These are phyloP conservation scores for Albula goreensis DNA, from an alignment of 2,113 vertebrate genomes.

Conservation along the genomic window DNA sequence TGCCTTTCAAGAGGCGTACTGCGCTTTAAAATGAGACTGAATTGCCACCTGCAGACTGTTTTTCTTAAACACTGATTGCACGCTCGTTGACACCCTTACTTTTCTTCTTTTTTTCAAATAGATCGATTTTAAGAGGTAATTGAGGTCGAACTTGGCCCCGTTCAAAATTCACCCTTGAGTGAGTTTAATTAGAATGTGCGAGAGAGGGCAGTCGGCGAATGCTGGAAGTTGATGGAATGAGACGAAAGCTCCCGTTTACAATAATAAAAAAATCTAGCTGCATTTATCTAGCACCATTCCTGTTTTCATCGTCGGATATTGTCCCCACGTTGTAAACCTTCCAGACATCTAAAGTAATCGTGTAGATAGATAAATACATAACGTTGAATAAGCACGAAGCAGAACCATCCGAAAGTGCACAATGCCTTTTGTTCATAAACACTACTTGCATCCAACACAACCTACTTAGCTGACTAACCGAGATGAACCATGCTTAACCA, in stretches of 20 bases:
- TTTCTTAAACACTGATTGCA: neutral
- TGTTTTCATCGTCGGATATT: neutral
- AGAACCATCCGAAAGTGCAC: conserved; percentile 2
- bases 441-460: conserved; percentile 11
- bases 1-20: too few relatives aligned
- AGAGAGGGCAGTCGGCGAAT: conserved; percentile 36
- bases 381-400: neutral
- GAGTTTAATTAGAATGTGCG: conserved; percentile 39
- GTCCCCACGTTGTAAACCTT: neutral
- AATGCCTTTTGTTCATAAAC: conserved; percentile 10
- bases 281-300: neutral
- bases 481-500: neutral
- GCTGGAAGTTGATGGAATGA: conserved; percentile 47
- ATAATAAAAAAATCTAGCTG: neutral
- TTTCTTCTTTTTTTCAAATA: neutral
- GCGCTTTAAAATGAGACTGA: neutral
- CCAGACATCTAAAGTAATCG: neutral
- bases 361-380: neutral
- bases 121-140: neutral
- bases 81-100: neutral
- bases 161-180: conserved; percentile 40
- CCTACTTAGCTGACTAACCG: neutral
- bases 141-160: neutral
- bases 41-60: neutral
- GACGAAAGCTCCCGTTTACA: conserved; percentile 33